Evolutionary conservation across 2,888 invertebrate species (phyloP).

Genomic region (Stenodema calcarata): DNA sequence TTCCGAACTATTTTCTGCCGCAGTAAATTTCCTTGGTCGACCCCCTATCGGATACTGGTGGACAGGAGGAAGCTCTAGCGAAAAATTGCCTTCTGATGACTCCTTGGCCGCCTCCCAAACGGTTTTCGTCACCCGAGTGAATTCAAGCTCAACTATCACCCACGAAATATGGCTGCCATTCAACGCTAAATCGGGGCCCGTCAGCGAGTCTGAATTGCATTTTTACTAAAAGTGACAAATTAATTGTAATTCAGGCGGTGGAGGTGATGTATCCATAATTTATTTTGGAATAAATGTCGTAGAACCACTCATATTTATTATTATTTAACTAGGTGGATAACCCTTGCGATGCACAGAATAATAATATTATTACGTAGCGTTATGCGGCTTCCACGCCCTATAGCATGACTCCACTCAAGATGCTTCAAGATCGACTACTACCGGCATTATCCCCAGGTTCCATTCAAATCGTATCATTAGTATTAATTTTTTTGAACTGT

Average conservation of each 20-base stretch:
- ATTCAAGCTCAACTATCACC: background rate
- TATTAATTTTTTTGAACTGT: too few species aligned
- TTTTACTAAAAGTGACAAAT: background rate
- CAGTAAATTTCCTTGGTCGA: background rate
- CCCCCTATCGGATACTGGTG: background rate
- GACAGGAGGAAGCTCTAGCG: background rate
- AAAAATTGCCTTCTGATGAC: background rate
- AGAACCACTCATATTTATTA: too few species aligned
- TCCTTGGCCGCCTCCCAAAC: background rate
- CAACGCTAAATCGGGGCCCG: background rate
- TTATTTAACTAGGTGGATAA: too few species aligned
- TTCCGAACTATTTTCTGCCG: background rate
- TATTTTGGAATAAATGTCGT: background rate
- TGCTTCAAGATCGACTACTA: too few species aligned
- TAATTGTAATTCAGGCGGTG: background rate
- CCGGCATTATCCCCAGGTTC: too few species aligned
- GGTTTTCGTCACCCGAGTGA: background rate
- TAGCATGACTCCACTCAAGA: too few species aligned
- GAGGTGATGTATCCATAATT: background rate
- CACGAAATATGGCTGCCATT: background rate
- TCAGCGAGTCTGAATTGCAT: background rate
- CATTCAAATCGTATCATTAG: too few species aligned
- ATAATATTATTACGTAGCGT: too few species aligned
- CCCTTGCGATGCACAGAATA: too few species aligned
- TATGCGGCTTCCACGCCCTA: too few species aligned